Evolutionary conservation across 2,888 invertebrate genomes (phyloP).

Genomic region (Agrilus mali): DNA sequence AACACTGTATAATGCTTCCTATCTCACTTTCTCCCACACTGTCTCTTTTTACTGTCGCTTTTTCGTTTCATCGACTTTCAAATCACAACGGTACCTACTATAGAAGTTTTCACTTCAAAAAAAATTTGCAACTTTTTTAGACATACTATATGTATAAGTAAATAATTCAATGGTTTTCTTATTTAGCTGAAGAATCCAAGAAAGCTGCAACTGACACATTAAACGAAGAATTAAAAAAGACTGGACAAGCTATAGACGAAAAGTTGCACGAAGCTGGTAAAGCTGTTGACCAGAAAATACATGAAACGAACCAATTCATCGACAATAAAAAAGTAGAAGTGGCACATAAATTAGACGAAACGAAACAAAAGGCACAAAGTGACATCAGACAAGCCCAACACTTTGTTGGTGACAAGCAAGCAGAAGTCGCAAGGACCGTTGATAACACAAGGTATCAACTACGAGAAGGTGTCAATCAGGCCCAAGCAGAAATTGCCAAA

Average conservation of each 20-base stretch:
- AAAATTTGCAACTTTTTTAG: neutral
- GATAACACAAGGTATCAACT: too few relatives aligned
- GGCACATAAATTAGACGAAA: constrained; percentile 10
- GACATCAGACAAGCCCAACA: constrained; percentile 6
- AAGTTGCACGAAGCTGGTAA: constrained; percentile 18
- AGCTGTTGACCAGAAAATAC: constrained; percentile 14
- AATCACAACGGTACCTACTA: too few relatives aligned
- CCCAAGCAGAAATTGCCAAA: constrained; percentile 2
- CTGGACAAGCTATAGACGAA: constrained; percentile 29
- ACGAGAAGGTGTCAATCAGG: constrained; percentile 7
- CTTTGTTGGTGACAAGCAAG: constrained; percentile 8
- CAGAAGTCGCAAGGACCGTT: neutral
- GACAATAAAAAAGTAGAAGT: constrained; percentile 13
- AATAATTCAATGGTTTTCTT: neutral
- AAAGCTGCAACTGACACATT: constrained; percentile 26
- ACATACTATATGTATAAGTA: too few relatives aligned
- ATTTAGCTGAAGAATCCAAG: constrained; percentile 32
- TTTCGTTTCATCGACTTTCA: too few relatives aligned
- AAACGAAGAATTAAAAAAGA: constrained; percentile 25
- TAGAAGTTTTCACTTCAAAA: too few relatives aligned
- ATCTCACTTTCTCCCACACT: too few relatives aligned
- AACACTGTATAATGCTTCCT: too few relatives aligned
- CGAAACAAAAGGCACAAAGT: constrained; percentile 1
- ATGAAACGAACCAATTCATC: constrained; percentile 10
- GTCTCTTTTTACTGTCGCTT: too few relatives aligned